Evolutionary conservation across 2,797 vertebrate genomes (phyloP).

Genomic region (Gobio occitaniae): DNA sequence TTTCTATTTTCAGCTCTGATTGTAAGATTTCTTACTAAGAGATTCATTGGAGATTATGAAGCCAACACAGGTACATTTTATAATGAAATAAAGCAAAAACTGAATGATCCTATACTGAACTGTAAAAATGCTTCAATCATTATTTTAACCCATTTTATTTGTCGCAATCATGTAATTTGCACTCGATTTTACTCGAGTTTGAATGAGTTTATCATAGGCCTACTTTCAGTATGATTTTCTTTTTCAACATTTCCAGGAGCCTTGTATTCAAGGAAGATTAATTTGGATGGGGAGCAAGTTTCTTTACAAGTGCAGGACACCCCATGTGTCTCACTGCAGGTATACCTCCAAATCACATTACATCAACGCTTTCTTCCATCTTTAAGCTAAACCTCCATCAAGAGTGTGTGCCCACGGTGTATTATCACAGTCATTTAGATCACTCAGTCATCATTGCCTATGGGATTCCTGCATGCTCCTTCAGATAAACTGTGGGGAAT

Average conservation of each 20-base stretch:
- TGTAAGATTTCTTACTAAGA: constrained; percentile 92
- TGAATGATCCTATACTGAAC: neutral
- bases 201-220: too few relatives aligned
- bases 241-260: constrained; percentile 78
- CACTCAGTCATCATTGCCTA: constrained; percentile 25
- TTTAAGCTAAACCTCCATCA: constrained; percentile 15
- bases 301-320: constrained; percentile 94
- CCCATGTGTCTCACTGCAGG: constrained; percentile 90
- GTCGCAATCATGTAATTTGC: neutral
- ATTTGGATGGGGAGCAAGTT: constrained; percentile 90
- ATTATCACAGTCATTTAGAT: constrained; percentile 49
- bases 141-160: neutral
- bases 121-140: neutral
- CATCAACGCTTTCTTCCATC: neutral
- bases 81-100: neutral
- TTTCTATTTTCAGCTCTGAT: constrained; percentile 83
- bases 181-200: neutral
- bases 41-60: constrained; percentile 95
- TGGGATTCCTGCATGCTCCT: constrained; percentile 37
- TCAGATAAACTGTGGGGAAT: constrained; percentile 49
- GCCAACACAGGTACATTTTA: constrained; percentile 88
- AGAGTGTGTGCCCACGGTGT: neutral
- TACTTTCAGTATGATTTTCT: constrained; percentile 5
- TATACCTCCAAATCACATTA: constrained; percentile 63
- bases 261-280: constrained; percentile 91